Evolutionary conservation across 2,888 invertebrate genomes (phyloP), one percentile per base, ranked within the genome.

Genomic region (Nemotelus nigrinus): DNA sequence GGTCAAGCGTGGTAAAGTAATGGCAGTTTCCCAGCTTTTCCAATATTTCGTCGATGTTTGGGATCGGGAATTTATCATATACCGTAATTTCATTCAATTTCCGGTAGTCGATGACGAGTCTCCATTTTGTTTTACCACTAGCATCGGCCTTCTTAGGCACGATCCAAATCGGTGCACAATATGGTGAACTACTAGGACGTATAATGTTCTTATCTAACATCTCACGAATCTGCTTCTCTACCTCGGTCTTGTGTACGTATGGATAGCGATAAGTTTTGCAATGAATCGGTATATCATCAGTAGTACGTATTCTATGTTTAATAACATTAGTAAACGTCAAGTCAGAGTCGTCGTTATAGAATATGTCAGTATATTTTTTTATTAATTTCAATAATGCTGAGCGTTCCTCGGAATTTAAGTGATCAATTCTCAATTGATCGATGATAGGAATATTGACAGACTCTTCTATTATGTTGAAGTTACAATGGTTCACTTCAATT

Each of bases 101-200:
- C 7, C 63, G 47, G 10, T 74, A 74, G 48, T 76, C 76, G 3
- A 65, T 41, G 10, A 76, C 76, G 10, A 76, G 41, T 76, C 76
- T 47, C 65, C 65, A 76, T 44, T 76, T 76, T 25, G 53, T 43
- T 41, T 25, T 25, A 25, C 25, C 25, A 25, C 25, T 25, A 25
- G 25, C 25, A 25, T 25, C 53, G 10, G 10, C 25, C 10, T 53
- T 53, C 10, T 53, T 53, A 53, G 53, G 53, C 7, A 53, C 53
- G 10, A 53, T 10, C 53, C 53, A 53, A 8, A 82, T 79, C 2
- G 82, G 82, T 2, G 81, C 78, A 1, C 70, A 75, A 81, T 81
- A 82, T 43, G 82, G 79, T 3, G 79, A 78, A 71, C 76, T 25
- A 6, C 77, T 78, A 6, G 79, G 80, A 79, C 77, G 67, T 5